Evolutionary conservation across 2,888 invertebrate genomes (phyloP), one percentile per base, ranked within the genome.

Genomic region (Chrysomela aeneicollis): DNA sequence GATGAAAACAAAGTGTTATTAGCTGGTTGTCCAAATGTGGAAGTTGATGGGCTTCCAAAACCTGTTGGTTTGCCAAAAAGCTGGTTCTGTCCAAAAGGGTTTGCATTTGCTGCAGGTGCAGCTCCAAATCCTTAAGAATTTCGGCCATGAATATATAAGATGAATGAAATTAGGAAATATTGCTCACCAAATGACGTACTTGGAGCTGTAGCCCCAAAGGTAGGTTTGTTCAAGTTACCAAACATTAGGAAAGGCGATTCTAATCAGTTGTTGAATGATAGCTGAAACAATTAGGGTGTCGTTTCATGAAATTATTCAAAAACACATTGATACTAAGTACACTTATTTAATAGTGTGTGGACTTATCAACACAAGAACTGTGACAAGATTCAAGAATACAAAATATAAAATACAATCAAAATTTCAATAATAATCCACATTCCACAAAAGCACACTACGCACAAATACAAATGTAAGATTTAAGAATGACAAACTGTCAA

Each of bases 21-120:
- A 12, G 88, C 78, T 1, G 84, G 79, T 30, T 87, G 87, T 0
- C 92, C 92, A 82, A 93, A 93, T 0, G 90, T 87, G 0, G 91
- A 87, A 4, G 90, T 85, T 0, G 87, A 84, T 0, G 76, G 66
- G 1, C 87, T 87, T 30, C 90, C 91, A 64, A 91, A 90, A 57
- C 87, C 87, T 0, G 87, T 87, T 2, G 82, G 77, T 66, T 85
- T 80, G n/a, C 85, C 85, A 73, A 86, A 86, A 12, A 84, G 77
- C 64, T 78, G 78, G 42, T 82, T 81, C 73, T 85, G 73, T 26
- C 79, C 77, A 70, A 78, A 77, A 35, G 75, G 77, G 50, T 77
- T 75, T 55, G 74, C 74, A 59, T 71, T 74, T 15, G 73, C 63
- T 6, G 72, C 54, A 4, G 77, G 50, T 37, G 73, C 66, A 21